Evolutionary conservation across 2,797 vertebrate genomes (phyloP), one percentile per base, ranked within the genome.

Genomic region (Lagorchestes hirsutus): DNA sequence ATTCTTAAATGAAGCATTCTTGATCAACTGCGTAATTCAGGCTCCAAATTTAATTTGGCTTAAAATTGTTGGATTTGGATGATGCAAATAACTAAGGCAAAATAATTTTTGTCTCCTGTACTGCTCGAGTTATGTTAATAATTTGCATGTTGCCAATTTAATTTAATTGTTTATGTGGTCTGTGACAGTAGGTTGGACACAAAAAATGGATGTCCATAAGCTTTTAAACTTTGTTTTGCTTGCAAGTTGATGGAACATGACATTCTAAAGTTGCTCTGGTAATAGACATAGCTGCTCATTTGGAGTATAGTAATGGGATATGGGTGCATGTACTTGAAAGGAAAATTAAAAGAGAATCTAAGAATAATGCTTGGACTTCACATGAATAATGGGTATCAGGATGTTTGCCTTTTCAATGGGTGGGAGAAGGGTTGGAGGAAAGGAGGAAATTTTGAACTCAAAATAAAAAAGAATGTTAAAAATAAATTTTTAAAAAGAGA

Each of bases 11-110:
- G 52, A 93, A 87, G 55, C 18, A 96, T 29, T 92, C 29, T 87
- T 34, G 40, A 50, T 50, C 2, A 90, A 34, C 31, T 95, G 57
- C 0, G 59, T 91, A 58, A 93, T 67, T 55, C 54, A 91, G 92
- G 57, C 3, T 31, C 40, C 24, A 87, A 55, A 40, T 8, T 92
- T 31, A 95, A 92, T 55, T 24, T 46, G 90, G 5, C 93, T 96
- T 97, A 93, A 95, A 96, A 93, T 57, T 95, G 11, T 18, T 94
- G 52, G 24, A 94, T 46, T 82, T 93, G 31, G 91, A 90, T 90
- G 29, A 62, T 46, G 40, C 74, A 87, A 87, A 46, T 87, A 87
- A 46, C 24, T 50, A 50, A 52, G 55, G 82, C 10, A 22, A 59
- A 87, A 40, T 87, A 92, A 91, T 27, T 87, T 12, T 87, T 95